These are phyloP conservation scores for Galerucella pusilla DNA, from an alignment of 2,888 invertebrate species.

Conservation along the genomic window DNA sequence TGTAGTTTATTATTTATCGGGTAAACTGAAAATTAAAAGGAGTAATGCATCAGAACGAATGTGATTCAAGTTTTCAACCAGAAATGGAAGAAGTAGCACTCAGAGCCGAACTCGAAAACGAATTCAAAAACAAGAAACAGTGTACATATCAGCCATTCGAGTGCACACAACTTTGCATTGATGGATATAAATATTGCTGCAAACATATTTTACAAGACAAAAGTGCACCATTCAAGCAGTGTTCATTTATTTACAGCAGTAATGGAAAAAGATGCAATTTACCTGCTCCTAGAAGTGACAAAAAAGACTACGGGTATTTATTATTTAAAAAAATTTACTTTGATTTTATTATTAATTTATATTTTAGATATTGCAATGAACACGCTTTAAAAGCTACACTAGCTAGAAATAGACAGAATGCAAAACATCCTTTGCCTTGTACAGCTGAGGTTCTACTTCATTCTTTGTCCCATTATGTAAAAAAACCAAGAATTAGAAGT, in stretches of 20 bases:
- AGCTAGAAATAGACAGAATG: conserved; percentile 71
- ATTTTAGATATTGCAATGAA: conserved; percentile 73
- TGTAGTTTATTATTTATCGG: neutral
- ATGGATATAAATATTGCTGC: conserved; percentile 81
- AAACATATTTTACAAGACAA: conserved; percentile 88
- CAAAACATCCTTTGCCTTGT: conserved; percentile 72
- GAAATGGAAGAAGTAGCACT: conserved; percentile 53
- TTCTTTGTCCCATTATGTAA: conserved; percentile 74
- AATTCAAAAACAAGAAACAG: conserved; percentile 71
- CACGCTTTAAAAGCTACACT: conserved; percentile 76
- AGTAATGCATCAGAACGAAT: conserved; percentile 15
- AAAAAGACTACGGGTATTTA: conserved; percentile 73
- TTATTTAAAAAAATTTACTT: neutral
- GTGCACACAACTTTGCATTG: conserved; percentile 75
- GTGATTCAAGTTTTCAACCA: conserved; percentile 38
- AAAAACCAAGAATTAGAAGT: conserved; percentile 59
- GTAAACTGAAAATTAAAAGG: neutral
- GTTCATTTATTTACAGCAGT: conserved; percentile 74
- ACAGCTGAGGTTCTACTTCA: conserved; percentile 75
- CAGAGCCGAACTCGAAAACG: conserved; percentile 70
- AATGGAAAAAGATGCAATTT: conserved; percentile 81
- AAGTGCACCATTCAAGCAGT: conserved; percentile 85
- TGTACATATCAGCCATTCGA: conserved; percentile 75
- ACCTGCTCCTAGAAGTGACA: conserved; percentile 80
- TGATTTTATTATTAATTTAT: conserved; percentile 8